Conservation (phyloP, 2,888 invertebrate species). For the Aproaerema taeniolella region DNA sequence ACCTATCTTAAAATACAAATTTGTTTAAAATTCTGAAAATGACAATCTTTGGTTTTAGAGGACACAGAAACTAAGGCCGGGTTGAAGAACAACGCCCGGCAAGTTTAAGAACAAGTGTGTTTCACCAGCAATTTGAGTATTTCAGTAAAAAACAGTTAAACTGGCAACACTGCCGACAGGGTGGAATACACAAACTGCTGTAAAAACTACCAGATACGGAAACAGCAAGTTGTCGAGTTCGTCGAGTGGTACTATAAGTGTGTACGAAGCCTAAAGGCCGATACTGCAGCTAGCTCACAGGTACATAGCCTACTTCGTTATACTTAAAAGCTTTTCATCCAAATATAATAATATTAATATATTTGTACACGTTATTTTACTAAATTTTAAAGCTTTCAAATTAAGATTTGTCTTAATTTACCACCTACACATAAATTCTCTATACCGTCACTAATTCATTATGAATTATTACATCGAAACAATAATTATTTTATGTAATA, state of each 20-base stretch:
- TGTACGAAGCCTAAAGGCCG: slow-evolving; percentile 2
- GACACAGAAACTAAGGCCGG: slow-evolving; percentile 7
- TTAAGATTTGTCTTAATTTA: slow-evolving; percentile 61
- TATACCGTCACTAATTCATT: slow-evolving; percentile 40
- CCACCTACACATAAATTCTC: slow-evolving; percentile 38
- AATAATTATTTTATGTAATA: slow-evolving; percentile 37
- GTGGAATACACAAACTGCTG: background rate
- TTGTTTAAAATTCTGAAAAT: slow-evolving; percentile 16
- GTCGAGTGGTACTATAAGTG: background rate
- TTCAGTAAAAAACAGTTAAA: background rate
- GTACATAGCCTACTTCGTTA: slow-evolving; percentile 15
- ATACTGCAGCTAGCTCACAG: slow-evolving; percentile 8
- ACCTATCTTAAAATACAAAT: slow-evolving; percentile 10
- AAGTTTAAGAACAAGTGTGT: no score
- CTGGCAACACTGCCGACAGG: slow-evolving; percentile 1
- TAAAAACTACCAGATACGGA: no score
- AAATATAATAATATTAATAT: slow-evolving; percentile 35
- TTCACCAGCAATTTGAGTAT: slow-evolving; percentile 6
- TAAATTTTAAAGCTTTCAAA: slow-evolving; percentile 69
- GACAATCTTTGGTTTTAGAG: slow-evolving; percentile 21
- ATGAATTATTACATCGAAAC: slow-evolving; percentile 37
- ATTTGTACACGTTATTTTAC: slow-evolving; percentile 58
- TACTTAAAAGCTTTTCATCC: slow-evolving; percentile 30
- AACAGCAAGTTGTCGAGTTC: background rate
- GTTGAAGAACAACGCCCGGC: no score